A percentile compares a stretch with the other conserved stretches of the same genome.
These are phyloP conservation scores for Gallinago stenura DNA, from an alignment of 2,797 vertebrate species.

Conservation along the genomic window DNA sequence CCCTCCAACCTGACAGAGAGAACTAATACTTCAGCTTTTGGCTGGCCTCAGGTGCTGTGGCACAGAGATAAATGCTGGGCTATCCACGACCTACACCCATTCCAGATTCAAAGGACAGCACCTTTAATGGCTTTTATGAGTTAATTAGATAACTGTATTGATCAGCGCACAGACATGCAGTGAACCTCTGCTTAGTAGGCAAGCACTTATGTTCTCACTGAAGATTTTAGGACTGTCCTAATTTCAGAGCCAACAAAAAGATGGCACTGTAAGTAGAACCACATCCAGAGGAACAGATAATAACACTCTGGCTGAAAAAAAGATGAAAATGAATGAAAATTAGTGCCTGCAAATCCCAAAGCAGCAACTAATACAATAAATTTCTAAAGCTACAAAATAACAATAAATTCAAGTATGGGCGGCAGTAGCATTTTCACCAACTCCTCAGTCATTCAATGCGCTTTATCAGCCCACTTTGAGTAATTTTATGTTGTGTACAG, in stretches of 20 bases:
- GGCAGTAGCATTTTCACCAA: background rate
- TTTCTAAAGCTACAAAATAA: background rate
- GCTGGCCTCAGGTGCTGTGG: background rate
- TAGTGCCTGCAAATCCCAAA: background rate
- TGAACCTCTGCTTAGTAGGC: background rate
- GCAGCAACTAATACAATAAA: background rate
- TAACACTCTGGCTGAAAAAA: background rate
- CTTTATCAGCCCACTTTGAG: constrained; percentile 1
- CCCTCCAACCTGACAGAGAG: background rate
- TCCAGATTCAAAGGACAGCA: background rate
- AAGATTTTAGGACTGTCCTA: background rate
- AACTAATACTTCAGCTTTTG: background rate
- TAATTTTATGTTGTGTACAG: background rate
- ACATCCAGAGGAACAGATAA: background rate
- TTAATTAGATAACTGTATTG: background rate
- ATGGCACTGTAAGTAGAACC: background rate
- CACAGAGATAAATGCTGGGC: background rate
- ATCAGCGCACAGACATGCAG: background rate
- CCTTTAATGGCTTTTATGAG: background rate
- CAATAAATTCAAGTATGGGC: background rate
- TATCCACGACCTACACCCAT: background rate
- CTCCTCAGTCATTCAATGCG: background rate
- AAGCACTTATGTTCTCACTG: background rate
- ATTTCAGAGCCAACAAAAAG: constrained; percentile 14
- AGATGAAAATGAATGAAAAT: background rate